phyloP scores from a whole-genome alignment of 1,140 invertebrate genomes.

The Heliconius himera region DNA sequence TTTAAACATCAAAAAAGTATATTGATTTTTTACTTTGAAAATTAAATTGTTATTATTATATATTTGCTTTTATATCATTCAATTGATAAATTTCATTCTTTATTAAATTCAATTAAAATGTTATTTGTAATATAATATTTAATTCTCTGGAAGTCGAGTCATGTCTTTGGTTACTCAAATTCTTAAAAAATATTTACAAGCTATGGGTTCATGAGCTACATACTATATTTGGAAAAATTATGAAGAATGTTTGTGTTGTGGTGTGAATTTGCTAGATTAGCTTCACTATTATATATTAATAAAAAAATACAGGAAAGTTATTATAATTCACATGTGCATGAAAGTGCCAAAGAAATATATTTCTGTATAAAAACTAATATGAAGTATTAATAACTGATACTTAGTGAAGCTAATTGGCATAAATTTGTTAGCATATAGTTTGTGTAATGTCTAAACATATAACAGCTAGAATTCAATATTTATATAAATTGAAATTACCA shows the following conservation, averaged over 20 bases:
- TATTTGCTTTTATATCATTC: no score
- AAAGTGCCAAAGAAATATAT: constrained; percentile 15
- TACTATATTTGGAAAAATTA: background rate
- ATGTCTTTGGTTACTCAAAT: background rate
- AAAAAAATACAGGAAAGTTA: constrained; percentile 3
- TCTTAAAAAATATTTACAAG: background rate
- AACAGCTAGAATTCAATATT: constrained; percentile 10
- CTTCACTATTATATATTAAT: constrained; percentile 21
- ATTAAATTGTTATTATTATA: no score
- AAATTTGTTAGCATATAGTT: constrained; percentile 4
- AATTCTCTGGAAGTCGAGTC: background rate
- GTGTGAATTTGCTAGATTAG: constrained; percentile 19
- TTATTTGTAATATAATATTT: background rate
- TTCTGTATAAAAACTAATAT: constrained; percentile 1
- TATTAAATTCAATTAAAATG: background rate
- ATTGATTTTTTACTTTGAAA: no score
- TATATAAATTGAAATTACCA: background rate
- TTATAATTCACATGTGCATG: constrained; percentile 16
- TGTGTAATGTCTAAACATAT: constrained; percentile 17
- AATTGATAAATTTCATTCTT: no score
- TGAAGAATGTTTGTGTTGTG: constrained; percentile 16
- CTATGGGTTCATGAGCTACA: background rate
- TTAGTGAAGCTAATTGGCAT: constrained; percentile 20
- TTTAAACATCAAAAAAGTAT: no score
- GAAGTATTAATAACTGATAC: background rate